Evolutionary conservation across 2,113 vertebrate species (phyloP), one percentile per base, ranked within the genome.

Genomic region (Bos indicus): DNA sequence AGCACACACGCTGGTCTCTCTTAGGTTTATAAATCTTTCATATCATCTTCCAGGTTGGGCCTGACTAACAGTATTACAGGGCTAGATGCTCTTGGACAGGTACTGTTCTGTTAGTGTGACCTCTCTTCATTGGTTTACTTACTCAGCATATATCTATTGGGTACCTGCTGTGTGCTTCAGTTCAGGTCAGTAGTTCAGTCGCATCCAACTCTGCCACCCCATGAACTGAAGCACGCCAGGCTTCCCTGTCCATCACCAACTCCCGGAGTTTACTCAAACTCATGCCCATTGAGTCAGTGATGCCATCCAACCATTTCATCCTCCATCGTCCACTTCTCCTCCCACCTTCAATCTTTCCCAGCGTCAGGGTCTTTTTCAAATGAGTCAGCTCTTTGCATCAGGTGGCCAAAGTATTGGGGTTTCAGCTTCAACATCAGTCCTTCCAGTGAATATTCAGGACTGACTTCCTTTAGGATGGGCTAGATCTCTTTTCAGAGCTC

Each of bases 121-220:
- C 57, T 5, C 43, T n/a, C 16, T 25, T 7, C 14, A 5, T 59
- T 26, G 19, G 40, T 28, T 43, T 19, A 7, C 40, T 85, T 13
- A 21, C 54, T 46, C n/a, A 36, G 17, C 54, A 0, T 54, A 0
- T 46, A n/a, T 56, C 81, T 23, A 25, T 1, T 21, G 21, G 36
- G 23, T 28, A 6, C 43, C 28, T 40, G 36, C 52, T 26, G 6
- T 67, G n/a, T 8, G 62, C 16, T 67, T 67, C 62, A n/a, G 62
- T 64, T 64, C 60, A 64, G 60, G 17, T n/a, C 62, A 67, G 62
- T 19, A 1, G 33, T 33, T 17, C 33, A 67, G 62, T 67, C 16
- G 1, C 9, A 7, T 67, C 62, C 16, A 19, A 67, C 62, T 67
- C 33, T n/a, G 62, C 3, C 2, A 67, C 33, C 33, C 62, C 62